These are phyloP conservation scores for Sinodicranocentrus sp. DNA, from an alignment of 2,888 invertebrate genomes.

Conservation along the genomic window DNA sequence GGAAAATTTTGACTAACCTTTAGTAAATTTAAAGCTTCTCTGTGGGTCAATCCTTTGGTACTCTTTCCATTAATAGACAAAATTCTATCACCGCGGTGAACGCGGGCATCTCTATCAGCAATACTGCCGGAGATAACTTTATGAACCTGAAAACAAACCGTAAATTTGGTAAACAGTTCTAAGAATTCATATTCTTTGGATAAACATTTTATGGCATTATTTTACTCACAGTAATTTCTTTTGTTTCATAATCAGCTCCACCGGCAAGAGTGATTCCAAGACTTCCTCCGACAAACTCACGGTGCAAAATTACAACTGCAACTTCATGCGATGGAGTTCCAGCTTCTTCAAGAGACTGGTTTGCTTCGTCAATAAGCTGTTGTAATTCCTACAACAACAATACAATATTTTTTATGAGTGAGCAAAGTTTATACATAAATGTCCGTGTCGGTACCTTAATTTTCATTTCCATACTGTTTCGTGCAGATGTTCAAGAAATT, in stretches of 20 bases:
- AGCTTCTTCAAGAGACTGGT: conserved; percentile 83
- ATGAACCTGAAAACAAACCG: conserved; percentile 85
- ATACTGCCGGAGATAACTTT: conserved; percentile 91
- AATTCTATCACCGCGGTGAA: conserved; percentile 92
- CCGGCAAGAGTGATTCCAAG: conserved; percentile 93
- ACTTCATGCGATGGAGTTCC: conserved; percentile 80
- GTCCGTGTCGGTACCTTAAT: no score
- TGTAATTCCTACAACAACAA: conserved; percentile 81
- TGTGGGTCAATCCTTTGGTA: conserved; percentile 90
- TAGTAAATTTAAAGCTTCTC: conserved; percentile 90
- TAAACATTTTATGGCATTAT: no score
- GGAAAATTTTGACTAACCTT: no score
- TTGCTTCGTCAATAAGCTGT: conserved; percentile 84
- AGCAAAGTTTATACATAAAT: no score
- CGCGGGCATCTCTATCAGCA: conserved; percentile 90
- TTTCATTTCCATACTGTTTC: no score
- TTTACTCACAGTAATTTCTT: conserved; percentile 92
- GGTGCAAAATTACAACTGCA: conserved; percentile 83
- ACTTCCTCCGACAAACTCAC: conserved; percentile 85
- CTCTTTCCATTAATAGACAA: conserved; percentile 92
- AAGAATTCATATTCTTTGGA: no score
- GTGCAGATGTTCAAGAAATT: no score
- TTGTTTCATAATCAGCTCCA: conserved; percentile 93
- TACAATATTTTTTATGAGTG: no score
- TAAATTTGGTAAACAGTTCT: no score